Evolutionary conservation across 2,797 vertebrate species (phyloP).

Genomic region (Pelochelys cantorii): DNA sequence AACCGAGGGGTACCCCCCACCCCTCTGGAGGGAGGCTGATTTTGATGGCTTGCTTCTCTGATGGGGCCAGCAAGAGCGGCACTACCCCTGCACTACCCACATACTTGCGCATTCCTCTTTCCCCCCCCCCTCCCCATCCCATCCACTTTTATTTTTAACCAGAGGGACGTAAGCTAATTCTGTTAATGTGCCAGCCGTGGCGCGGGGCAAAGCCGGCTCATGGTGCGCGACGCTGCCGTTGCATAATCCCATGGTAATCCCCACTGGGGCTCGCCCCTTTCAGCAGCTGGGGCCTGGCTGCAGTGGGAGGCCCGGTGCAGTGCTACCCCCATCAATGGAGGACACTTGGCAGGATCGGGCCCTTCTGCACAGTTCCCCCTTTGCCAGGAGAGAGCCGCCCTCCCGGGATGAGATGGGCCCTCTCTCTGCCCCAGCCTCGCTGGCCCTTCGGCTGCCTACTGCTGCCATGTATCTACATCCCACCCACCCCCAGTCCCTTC

Average conservation of each 20-base stretch:
- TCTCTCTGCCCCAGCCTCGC: neutral
- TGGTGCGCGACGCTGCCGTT: neutral
- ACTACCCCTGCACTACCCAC: neutral
- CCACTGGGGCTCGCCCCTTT: neutral
- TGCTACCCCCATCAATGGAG: neutral
- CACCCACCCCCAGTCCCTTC: neutral
- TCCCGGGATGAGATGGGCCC: neutral
- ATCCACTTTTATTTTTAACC: neutral
- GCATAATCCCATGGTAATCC: neutral
- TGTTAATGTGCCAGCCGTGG: neutral
- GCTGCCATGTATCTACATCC: too few relatives aligned
- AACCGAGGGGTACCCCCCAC: neutral
- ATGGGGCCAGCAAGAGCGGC: neutral
- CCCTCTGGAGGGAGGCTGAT: neutral
- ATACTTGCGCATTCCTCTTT: accelerated
- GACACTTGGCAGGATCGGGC: neutral
- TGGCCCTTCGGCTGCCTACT: too few relatives aligned
- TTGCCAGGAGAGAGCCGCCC: neutral
- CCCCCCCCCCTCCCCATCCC: accelerated
- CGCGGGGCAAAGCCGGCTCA: neutral
- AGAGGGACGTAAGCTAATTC: neutral
- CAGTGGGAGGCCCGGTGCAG: neutral
- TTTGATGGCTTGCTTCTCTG: neutral
- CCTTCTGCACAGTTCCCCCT: neutral
- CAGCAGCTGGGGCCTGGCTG: neutral